Evolutionary conservation across 2,797 vertebrate species (phyloP), one percentile per base, ranked within the genome.

Genomic region (Dicrostonyx torquatus): DNA sequence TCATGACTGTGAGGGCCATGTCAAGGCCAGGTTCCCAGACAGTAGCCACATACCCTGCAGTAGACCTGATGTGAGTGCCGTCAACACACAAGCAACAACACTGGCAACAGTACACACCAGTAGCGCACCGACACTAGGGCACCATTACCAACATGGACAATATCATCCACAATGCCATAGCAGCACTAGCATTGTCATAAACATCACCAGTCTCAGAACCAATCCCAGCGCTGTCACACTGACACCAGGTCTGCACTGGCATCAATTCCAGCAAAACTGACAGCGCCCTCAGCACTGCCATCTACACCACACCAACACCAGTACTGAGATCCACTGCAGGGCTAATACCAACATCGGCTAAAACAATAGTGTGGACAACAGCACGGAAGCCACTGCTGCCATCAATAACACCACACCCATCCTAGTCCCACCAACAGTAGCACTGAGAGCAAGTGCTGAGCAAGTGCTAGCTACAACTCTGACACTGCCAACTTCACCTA

Each of bases 1-100:
- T 0, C 0, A 5, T 53, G 60, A 0, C 2, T 0, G 5, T 5
- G 17, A 53, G 62, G 48, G 82, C 2, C 58, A 9, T 0, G 3
- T 0, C 45, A 26, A 6, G 37, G 7, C 11, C 40, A 76, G 22
- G 13, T 34, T 50, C 9, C n/a, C 11, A 5, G 72, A 50, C 34
- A 1, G 31, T 4, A 10, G 50, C 26, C 12, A 5, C 9, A 31
- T 2, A 0, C 7, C 37, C 29, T 13, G 8, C 5, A 34, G 24
- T 20, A 50, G 20, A 14, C 34, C 11, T 11, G 5, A 29, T 17
- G 18, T n/a, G 20, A 8, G 9, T 15, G 9, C 37, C 9, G 22
- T 31, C 12, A 1, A 29, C 64, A 62, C 43, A 40, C 15, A 6
- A 24, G 50, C 15, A 24, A 60, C 55, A 40, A 84, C 45, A 10